Evolutionary conservation across 2,888 invertebrate species (phyloP).

Genomic region (Sympetrum striolatum): DNA sequence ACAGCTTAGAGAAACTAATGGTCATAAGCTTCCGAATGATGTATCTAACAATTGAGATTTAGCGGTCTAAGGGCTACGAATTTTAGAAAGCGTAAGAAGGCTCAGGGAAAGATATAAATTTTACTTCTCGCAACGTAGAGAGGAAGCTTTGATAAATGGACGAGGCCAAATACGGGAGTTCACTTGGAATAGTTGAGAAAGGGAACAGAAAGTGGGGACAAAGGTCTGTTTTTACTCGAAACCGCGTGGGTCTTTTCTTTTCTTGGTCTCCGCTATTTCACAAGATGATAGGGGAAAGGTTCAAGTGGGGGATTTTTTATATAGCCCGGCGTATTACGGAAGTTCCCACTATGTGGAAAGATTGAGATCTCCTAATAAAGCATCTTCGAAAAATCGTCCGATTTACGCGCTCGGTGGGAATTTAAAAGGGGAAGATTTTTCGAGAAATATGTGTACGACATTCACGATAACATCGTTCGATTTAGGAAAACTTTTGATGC

Average conservation of each 20-base stretch:
- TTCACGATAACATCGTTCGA: too few species aligned
- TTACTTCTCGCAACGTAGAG: neutral
- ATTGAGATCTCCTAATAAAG: neutral
- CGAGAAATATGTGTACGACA: too few species aligned
- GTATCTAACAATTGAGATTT: too few species aligned
- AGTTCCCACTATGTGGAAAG: neutral
- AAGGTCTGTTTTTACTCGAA: slow-evolving; percentile 3
- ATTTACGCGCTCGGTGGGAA: neutral
- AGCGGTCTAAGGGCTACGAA: too few species aligned
- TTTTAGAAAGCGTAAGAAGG: neutral
- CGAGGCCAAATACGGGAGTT: neutral
- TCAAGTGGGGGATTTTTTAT: neutral
- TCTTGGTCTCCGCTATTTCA: neutral
- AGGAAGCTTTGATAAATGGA: neutral
- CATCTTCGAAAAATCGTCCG: neutral
- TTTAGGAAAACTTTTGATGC: too few species aligned
- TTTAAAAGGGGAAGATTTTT: neutral
- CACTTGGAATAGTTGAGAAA: neutral
- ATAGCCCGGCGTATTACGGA: neutral
- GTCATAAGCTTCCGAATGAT: too few species aligned
- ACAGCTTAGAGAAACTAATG: too few species aligned
- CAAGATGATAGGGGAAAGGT: neutral
- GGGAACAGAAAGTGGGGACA: neutral
- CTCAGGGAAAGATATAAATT: neutral
- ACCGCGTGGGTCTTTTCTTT: slow-evolving; percentile 7